Base-by-base conservation (phyloP, 2,113 vertebrate genomes). In the Misgurnus anguillicaudatus region DNA sequence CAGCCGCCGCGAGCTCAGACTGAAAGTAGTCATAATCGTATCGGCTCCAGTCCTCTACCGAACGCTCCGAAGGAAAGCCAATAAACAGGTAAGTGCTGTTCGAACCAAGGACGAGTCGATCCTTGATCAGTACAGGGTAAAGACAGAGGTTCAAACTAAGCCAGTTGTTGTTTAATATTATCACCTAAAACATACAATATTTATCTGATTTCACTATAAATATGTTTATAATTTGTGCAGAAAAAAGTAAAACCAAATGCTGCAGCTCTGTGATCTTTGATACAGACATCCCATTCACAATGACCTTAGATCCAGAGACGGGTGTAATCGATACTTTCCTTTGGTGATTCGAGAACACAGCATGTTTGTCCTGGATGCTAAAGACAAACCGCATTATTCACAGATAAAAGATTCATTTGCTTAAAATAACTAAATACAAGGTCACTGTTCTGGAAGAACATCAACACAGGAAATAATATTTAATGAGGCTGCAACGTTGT, bases 11-110 rank as follows among this genome's bases (percentile, higher is more conserved):
- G 75, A 95, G 82, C 57, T 97, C 95, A 31, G 94, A 92, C 87
- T 95, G 95, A 88, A 96, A 95, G 61, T 94, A 96, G 84, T 97
- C 94, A 0, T 96, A 95, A 78, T 96, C 95, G 2, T 94, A 95
- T 79, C 89, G 91, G 83, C 88, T 91, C 89, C 91, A 84, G 82
- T 95, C 95, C 0, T 95, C 93, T 0, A 71, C 77, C 0, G 89
- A 87, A 1, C 94, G 90, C 79, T 96, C 94, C 0, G 88, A 89
- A 0, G 95, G 95, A 83, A 91, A 94, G 31, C 96, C 94, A 3
- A 96, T 60, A 19, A 94, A 95, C 63, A 96, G 92, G 82, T 92
- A 95, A 72, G 94, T 91, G 0, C 90, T 94, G 90, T 90, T 96
- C 70, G 95, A 95, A 3, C 95, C 96, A 64, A 96, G 88, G 83